Evolutionary conservation across 2,113 vertebrate genomes (phyloP).

Genomic region (Balaeniceps rex): DNA sequence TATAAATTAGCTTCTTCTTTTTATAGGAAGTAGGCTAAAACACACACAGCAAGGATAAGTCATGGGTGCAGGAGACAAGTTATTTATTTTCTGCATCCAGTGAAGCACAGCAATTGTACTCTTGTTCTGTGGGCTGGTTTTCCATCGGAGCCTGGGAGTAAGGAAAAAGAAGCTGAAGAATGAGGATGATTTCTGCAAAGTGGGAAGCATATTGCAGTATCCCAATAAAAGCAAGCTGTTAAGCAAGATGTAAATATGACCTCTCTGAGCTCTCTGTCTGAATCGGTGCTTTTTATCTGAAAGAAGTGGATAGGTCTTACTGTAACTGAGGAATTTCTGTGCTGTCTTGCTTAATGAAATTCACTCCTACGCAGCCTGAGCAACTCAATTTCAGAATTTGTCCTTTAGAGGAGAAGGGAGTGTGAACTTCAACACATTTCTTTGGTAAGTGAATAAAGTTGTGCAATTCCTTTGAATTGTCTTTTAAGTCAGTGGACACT

Average conservation of each 20-base stretch:
- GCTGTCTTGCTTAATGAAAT: background rate
- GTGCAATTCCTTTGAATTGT: background rate
- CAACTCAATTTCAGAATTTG: background rate
- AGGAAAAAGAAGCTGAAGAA: background rate
- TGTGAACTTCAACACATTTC: background rate
- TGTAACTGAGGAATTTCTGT: background rate
- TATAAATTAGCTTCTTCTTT: constrained; percentile 61
- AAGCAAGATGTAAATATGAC: background rate
- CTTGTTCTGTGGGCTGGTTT: background rate
- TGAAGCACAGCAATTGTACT: background rate
- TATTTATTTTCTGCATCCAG: constrained; percentile 47
- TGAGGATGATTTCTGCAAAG: background rate
- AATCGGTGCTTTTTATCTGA: background rate
- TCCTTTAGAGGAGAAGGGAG: background rate
- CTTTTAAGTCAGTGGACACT: background rate
- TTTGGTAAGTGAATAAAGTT: background rate
- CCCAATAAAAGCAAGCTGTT: background rate
- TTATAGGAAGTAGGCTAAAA: constrained; percentile 32
- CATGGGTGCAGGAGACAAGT: constrained; percentile 20
- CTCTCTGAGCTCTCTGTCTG: background rate
- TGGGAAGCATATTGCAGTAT: background rate
- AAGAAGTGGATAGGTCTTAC: background rate
- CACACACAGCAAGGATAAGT: constrained; percentile 39
- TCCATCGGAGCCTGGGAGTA: background rate
- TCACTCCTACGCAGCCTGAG: background rate